Evolutionary conservation across 2,113 vertebrate species (phyloP).

Genomic region (Coturnix japonica): DNA sequence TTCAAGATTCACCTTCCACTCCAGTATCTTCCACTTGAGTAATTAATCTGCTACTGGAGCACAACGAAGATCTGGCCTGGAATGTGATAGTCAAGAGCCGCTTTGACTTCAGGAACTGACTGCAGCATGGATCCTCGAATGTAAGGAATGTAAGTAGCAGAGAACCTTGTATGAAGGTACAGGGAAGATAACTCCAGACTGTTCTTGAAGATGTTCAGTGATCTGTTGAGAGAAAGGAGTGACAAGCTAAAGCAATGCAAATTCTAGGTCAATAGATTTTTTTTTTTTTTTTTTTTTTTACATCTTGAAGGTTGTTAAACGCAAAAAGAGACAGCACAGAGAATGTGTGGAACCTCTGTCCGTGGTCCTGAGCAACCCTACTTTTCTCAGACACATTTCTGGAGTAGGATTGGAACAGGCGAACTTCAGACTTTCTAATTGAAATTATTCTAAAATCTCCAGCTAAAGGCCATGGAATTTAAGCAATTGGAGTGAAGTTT

Average conservation of each 20-base stretch:
- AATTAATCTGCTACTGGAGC: background rate
- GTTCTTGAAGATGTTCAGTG: background rate
- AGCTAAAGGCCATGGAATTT: background rate
- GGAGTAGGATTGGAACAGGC: accelerated
- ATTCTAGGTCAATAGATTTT: background rate
- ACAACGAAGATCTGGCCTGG: background rate
- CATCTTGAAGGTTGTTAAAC: background rate
- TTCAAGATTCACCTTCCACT: background rate
- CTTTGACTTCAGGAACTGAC: background rate
- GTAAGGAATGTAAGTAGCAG: background rate
- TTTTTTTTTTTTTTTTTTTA: background rate
- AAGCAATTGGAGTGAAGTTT: background rate
- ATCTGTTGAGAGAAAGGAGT: background rate
- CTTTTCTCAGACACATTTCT: accelerated
- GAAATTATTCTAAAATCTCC: background rate
- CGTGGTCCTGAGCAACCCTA: background rate
- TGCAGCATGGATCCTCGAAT: background rate
- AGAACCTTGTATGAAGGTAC: background rate
- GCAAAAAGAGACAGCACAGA: background rate
- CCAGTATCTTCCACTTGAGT: background rate
- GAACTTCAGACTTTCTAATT: background rate
- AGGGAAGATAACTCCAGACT: background rate
- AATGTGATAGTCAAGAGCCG: background rate
- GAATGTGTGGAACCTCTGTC: background rate
- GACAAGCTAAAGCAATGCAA: background rate